Evolutionary conservation across 64 coral and sea anemone genomes (phyloP).

Genomic region (Pocillopora damicornis): DNA sequence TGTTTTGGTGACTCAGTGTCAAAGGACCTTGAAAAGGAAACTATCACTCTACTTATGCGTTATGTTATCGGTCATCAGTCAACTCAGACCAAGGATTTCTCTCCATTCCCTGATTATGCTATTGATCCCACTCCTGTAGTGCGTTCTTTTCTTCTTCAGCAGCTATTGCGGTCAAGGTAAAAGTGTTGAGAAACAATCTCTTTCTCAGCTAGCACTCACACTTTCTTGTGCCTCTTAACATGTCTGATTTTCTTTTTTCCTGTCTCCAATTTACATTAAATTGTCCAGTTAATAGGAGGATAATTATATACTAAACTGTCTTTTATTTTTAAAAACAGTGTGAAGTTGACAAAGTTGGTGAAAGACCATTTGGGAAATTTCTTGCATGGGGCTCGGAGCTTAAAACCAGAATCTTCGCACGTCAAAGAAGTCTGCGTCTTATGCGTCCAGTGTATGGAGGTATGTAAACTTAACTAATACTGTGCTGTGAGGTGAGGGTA

Average conservation of each 20-base stretch:
- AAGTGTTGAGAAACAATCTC: too few relatives aligned
- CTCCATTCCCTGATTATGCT: conserved; percentile 65
- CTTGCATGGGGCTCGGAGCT: conserved; percentile 37
- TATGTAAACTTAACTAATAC: not conserved
- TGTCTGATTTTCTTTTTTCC: too few relatives aligned
- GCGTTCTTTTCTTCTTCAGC: conserved; percentile 65
- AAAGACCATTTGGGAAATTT: conserved; percentile 53
- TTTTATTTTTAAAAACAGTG: not conserved
- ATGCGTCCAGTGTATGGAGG: conserved; percentile 91
- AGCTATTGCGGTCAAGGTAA: conserved; percentile 64
- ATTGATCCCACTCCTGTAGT: conserved; percentile 72
- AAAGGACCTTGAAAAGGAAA: conserved; percentile 26
- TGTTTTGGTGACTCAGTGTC: conserved; percentile 72
- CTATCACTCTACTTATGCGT: conserved; percentile 34
- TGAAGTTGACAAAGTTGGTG: conserved; percentile 5
- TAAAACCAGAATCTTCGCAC: conserved; percentile 21
- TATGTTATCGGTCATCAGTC: conserved; percentile 36
- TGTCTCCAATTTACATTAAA: too few relatives aligned
- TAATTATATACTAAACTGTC: too few relatives aligned
- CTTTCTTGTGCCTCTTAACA: too few relatives aligned
- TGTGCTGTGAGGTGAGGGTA: not conserved
- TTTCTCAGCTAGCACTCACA: too few relatives aligned
- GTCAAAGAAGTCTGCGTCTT: conserved; percentile 72
- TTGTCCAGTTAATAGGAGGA: too few relatives aligned
- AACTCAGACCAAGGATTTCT: conserved; percentile 63